phyloP scores from a whole-genome alignment of 2,888 invertebrate genomes.

The Microdon myrmicae region DNA sequence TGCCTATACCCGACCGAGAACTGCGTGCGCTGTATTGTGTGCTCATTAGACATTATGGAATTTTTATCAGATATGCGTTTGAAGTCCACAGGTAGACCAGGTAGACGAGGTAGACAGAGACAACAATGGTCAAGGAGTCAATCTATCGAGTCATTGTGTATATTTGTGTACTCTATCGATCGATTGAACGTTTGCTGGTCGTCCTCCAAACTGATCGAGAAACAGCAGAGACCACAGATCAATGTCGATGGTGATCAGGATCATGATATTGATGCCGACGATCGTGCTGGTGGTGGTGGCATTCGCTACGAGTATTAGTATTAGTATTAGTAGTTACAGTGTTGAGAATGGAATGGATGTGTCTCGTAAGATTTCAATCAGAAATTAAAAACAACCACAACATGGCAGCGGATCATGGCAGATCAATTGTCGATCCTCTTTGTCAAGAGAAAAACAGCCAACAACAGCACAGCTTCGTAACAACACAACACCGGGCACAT shows the following conservation, averaged over 20 bases:
- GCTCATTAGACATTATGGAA: slow-evolving; percentile 53
- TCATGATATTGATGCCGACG: too few species aligned
- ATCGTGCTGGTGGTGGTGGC: not conserved
- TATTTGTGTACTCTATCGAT: slow-evolving; percentile 18
- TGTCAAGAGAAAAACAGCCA: slow-evolving; percentile 21
- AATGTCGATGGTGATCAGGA: too few species aligned
- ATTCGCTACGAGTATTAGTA: not conserved
- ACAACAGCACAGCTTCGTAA: not conserved
- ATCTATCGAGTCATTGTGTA: slow-evolving; percentile 24
- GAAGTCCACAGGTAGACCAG: slow-evolving; percentile 3
- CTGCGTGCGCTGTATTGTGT: slow-evolving; percentile 37
- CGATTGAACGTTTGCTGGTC: slow-evolving; percentile 17
- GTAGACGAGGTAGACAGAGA: slow-evolving; percentile 4
- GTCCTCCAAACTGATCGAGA: too few species aligned
- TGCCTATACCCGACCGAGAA: too few species aligned
- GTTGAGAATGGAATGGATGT: slow-evolving; percentile 43
- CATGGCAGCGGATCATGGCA: slow-evolving; percentile 33
- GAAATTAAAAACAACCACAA: slow-evolving; percentile 25
- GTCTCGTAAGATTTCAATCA: slow-evolving; percentile 48
- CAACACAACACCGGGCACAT: slow-evolving; percentile 6
- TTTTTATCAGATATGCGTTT: slow-evolving; percentile 47
- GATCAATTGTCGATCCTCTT: slow-evolving; percentile 24
- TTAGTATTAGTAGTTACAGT: too few species aligned
- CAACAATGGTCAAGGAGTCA: slow-evolving; percentile 23
- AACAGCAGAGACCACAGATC: too few species aligned